A percentile compares a stretch with the other conserved stretches of the same genome.
Evolutionary conservation across 2,113 vertebrate species (phyloP).

Genomic region (Aptenodytes forsteri): DNA sequence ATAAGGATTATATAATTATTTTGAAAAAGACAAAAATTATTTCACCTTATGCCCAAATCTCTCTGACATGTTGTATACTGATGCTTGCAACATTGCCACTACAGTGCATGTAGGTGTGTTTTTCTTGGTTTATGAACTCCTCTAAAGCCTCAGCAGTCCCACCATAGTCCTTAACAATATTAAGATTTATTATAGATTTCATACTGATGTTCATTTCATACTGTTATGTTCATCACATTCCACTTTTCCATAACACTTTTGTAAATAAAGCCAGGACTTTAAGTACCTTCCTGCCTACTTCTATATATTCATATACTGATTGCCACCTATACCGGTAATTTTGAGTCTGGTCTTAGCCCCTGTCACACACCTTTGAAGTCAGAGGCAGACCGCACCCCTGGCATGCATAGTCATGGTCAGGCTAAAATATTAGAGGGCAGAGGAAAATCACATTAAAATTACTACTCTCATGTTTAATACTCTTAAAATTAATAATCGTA

Average conservation of each 20-base stretch:
- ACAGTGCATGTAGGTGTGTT: fast-evolving
- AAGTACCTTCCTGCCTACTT: background rate
- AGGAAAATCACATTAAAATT: background rate
- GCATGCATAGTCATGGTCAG: background rate
- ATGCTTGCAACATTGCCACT: background rate
- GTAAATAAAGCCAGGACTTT: background rate
- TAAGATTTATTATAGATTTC: background rate
- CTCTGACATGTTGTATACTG: background rate
- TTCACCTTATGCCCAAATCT: background rate
- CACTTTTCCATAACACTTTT: background rate
- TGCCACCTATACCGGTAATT: background rate
- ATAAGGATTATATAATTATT: background rate
- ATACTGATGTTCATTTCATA: background rate
- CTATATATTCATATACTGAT: background rate
- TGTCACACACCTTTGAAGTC: background rate
- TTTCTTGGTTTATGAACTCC: background rate
- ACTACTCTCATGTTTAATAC: background rate
- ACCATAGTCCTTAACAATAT: background rate
- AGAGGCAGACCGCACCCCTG: background rate
- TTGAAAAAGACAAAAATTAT: background rate
- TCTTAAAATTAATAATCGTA: background rate
- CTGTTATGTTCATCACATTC: background rate
- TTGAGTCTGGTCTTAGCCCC: background rate
- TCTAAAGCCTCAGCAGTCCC: background rate
- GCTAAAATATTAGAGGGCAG: background rate